Evolutionary conservation across 2,113 vertebrate species (phyloP), one percentile per base, ranked within the genome.

Genomic region (Panthera uncia): DNA sequence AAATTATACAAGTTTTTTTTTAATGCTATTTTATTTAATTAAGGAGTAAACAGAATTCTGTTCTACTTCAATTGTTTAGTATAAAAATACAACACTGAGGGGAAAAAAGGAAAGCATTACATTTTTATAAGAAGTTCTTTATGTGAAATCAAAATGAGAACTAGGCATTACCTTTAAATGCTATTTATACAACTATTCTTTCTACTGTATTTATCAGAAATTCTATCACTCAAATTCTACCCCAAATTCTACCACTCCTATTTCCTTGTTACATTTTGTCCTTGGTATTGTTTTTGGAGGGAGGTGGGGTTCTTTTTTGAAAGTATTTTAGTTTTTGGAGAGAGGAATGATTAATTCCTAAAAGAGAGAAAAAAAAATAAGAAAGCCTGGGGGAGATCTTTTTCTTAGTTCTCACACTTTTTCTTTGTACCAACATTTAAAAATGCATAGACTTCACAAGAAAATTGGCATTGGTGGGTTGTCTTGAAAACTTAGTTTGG

Each of bases 1-100:
- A 97, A 97, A 91, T 82, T 61, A 97, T 66, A 81, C 11, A 84
- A 27, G 7, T 25, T 73, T 93, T 71, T 71, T 71, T 29, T 19
- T 12, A 86, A 93, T 57, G n/a, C 55, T 96, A 45, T 87, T 94
- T 94, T 71, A 91, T 92, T 95, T 87, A 96, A 93, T 95, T 91
- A 92, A 94, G 8, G n/a, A 89, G 11, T 36, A 86, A 97, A 96
- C 63, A 83, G 12, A 97, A 81, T 19, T 96, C 31, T 66, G 18
- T 89, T 92, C 57, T 95, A 31, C 31, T 86, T 91, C 48, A 96
- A 10, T 76, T 83, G 12, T 81, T 86, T 86, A 12, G 4, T 73
- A 41, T 89, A 50, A 96, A 94, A 76, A 57, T 57, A 36, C 27
- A 86, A 33, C 29, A 89, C 1, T 91, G 23, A 80, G 87, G 65